These are phyloP conservation scores for Meganola albula DNA, from an alignment of 2,888 invertebrate genomes.

Conservation along the genomic window DNA sequence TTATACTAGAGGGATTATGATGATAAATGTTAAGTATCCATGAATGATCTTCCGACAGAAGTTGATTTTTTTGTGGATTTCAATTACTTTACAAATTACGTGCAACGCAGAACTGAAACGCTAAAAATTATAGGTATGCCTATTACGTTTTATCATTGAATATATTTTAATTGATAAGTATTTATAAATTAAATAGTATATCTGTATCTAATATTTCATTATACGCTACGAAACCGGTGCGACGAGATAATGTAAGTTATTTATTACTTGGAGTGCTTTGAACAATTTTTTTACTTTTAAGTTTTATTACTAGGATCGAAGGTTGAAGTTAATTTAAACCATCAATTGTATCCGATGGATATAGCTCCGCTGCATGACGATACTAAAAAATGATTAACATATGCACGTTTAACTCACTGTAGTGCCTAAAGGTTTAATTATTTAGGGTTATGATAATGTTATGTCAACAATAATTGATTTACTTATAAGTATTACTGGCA, in stretches of 20 bases:
- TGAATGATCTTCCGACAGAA: too few relatives aligned
- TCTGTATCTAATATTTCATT: constrained; percentile 52
- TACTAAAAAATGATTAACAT: constrained; percentile 41
- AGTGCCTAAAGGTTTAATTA: constrained; percentile 36
- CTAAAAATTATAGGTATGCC: too few relatives aligned
- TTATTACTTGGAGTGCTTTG: constrained; percentile 58
- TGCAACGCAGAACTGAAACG: too few relatives aligned
- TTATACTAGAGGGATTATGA: too few relatives aligned
- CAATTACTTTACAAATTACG: too few relatives aligned
- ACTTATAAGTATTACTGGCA: not conserved
- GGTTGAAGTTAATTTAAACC: constrained; percentile 45
- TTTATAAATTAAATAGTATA: constrained; percentile 21
- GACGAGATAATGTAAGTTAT: constrained; percentile 74
- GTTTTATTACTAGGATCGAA: constrained; percentile 52
- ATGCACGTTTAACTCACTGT: constrained; percentile 59
- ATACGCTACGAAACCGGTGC: constrained; percentile 64
- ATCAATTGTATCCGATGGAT: constrained; percentile 62
- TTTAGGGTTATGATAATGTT: constrained; percentile 19
- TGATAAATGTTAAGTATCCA: too few relatives aligned
- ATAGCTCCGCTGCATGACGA: constrained; percentile 63
- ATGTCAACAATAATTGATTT: constrained; percentile 3
- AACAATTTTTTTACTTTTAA: constrained; percentile 49
- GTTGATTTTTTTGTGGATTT: too few relatives aligned
- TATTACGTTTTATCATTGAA: constrained; percentile 8
- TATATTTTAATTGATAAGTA: constrained; percentile 9